Evolutionary conservation across 2,797 vertebrate genomes (phyloP).

Genomic region (Ctenochaetus hawaiiensis): DNA sequence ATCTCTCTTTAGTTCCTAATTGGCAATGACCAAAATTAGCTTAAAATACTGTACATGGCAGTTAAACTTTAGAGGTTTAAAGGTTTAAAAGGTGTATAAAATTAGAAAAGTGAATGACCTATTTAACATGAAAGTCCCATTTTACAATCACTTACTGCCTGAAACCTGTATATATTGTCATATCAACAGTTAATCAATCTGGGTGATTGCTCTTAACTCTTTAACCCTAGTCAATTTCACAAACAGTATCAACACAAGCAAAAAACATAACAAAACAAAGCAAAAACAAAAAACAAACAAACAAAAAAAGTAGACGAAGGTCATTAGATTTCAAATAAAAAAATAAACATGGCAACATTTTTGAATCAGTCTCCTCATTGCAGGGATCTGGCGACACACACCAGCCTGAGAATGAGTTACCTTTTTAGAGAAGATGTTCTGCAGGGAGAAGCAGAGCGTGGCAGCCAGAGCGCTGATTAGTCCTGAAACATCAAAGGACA

Average conservation of each 20-base stretch:
- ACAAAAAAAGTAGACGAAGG: too few relatives aligned
- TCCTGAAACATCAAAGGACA: conserved; percentile 95
- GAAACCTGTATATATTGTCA: not conserved
- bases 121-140: not conserved
- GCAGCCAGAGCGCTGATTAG: conserved; percentile 96
- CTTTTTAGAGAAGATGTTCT: conserved; percentile 99
- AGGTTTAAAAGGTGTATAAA: not conserved
- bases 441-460: conserved; percentile 97
- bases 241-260: too few relatives aligned
- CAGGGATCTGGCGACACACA: not conserved
- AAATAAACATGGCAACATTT: not conserved
- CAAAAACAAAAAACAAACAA: too few relatives aligned
- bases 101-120: not conserved
- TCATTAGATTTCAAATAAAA: too few relatives aligned
- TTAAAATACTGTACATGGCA: not conserved
- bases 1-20: not conserved
- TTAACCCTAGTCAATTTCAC: too few relatives aligned
- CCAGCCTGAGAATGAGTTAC: conserved; percentile 70
- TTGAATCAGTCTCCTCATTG: not conserved
- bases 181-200: not conserved
- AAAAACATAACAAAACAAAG: too few relatives aligned
- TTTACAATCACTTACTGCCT: too few relatives aligned
- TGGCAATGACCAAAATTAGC: not conserved
- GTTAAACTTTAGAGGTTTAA: not conserved
- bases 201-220: too few relatives aligned